Base-by-base conservation (phyloP, 2,888 invertebrate species). In the Dasypogon diadema region DNA sequence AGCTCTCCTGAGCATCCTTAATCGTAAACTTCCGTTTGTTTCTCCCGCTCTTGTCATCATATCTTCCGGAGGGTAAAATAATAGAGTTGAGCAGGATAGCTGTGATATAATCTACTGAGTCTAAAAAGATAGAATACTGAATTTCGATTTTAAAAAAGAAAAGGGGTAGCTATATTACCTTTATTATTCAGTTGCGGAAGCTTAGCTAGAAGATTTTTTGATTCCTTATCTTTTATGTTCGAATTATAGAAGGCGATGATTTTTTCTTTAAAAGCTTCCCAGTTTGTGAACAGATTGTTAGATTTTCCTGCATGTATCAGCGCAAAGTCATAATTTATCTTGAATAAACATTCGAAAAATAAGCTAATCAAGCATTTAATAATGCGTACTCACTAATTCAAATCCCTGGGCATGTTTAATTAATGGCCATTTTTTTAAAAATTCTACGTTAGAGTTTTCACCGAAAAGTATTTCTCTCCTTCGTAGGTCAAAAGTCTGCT, bases 401-500 rank as follows among this genome's bases (percentile, higher is more conserved):
- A 58, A 58, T 26, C 24, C 58, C 24, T 58, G 58, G 8, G 6
- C 58, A 24, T 58, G 58, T 58, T 58, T 58, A 58, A 58, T 22
- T 30, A 30, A 12, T 24, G 58, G 30, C 58, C 58, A 58, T 24
- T 58, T 58, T n/a, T 58, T 58, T 58, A 30, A 21, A 58, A 58
- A 58, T 55, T 21, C 30, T 22, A 26, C 58, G n/a, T 58, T 58
- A 3, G 58, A 58, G 6, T 48, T 48, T 48, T 48, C 12, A 48
- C 12, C 48, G 2, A 3, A 12, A 6, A 6, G 48, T 48, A 48
- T 3, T 12, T 48, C 5, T 48, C 48, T 48, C 12, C 12, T 48
- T 12, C 48, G 12, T 6, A 48, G 48, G 12, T 4, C 3, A 6
- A 48, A 48, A 48, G 48, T 48, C 3, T 12, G 48, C 2, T 48